These are phyloP conservation scores for Carcinoscorpius rotundicauda DNA, from an alignment of 1,140 invertebrate genomes.

Conservation along the genomic window DNA sequence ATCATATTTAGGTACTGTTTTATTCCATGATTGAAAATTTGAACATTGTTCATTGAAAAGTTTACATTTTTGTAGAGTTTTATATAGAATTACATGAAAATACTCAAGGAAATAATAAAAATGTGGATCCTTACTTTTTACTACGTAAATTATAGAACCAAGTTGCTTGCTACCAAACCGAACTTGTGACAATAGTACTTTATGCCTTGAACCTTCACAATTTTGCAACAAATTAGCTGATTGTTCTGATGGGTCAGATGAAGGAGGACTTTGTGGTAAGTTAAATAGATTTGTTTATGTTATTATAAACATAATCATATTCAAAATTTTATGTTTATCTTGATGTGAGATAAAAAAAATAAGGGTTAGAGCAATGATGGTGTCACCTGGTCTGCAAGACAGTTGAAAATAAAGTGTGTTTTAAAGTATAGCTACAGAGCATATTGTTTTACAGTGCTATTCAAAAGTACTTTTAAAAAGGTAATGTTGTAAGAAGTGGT, in stretches of 20 bases:
- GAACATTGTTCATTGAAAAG: too few relatives aligned
- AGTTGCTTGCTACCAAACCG: conserved; percentile 47
- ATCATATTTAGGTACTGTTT: too few relatives aligned
- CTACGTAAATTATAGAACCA: conserved; percentile 14
- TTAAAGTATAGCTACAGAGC: too few relatives aligned
- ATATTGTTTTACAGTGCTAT: too few relatives aligned
- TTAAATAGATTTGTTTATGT: conserved; percentile 10
- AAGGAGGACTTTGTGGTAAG: conserved; percentile 57
- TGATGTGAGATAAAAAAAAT: conserved; percentile 2
- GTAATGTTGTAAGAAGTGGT: too few relatives aligned
- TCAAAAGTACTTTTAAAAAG: too few relatives aligned
- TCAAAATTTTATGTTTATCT: conserved; percentile 5
- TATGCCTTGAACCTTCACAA: conserved; percentile 22
- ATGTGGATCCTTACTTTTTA: conserved; percentile 3
- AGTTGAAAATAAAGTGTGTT: background rate
- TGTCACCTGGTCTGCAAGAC: background rate
- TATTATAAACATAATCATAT: background rate
- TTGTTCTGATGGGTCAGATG: conserved; percentile 65
- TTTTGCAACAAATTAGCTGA: conserved; percentile 33
- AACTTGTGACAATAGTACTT: conserved; percentile 49
- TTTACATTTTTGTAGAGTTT: too few relatives aligned
- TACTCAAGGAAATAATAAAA: background rate
- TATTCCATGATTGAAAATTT: too few relatives aligned
- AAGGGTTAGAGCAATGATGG: background rate
- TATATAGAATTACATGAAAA: too few relatives aligned